These are phyloP conservation scores for Taeniopygia guttata DNA, from an alignment of 2,797 vertebrate genomes.

Conservation along the genomic window DNA sequence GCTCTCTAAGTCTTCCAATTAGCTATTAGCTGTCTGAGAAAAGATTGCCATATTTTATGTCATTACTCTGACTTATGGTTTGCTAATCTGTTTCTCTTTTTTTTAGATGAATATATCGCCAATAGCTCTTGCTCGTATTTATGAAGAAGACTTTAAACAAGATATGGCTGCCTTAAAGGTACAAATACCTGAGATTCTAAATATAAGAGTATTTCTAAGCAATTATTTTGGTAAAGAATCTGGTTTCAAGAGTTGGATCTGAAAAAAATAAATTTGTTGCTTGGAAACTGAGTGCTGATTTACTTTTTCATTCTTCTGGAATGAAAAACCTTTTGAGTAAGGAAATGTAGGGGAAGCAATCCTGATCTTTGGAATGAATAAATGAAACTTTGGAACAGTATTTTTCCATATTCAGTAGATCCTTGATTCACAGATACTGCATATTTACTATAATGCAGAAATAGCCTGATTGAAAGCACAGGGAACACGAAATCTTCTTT, in stretches of 20 bases:
- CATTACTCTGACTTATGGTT: conserved; percentile 28
- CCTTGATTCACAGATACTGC: background rate
- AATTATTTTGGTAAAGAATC: background rate
- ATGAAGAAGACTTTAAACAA: conserved; percentile 93
- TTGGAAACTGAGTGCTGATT: background rate
- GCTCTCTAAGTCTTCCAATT: background rate
- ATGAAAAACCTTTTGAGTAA: background rate
- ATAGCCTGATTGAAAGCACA: background rate
- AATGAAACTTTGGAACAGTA: background rate
- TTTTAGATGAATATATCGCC: conserved; percentile 85
- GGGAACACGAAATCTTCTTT: background rate
- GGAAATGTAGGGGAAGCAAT: background rate
- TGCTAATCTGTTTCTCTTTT: background rate
- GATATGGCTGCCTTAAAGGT: conserved; percentile 93
- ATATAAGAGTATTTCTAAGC: background rate
- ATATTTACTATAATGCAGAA: background rate
- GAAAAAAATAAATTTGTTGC: background rate
- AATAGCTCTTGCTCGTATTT: conserved; percentile 79
- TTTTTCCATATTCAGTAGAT: background rate
- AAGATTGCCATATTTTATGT: conserved; percentile 18
- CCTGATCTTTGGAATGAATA: background rate
- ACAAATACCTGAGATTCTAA: background rate
- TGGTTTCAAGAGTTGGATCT: background rate
- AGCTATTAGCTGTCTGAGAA: conserved; percentile 18
- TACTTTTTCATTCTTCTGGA: background rate